Evolutionary conservation across 2,797 vertebrate species (phyloP), one percentile per base, ranked within the genome.

Genomic region (Ceyx erithaca): DNA sequence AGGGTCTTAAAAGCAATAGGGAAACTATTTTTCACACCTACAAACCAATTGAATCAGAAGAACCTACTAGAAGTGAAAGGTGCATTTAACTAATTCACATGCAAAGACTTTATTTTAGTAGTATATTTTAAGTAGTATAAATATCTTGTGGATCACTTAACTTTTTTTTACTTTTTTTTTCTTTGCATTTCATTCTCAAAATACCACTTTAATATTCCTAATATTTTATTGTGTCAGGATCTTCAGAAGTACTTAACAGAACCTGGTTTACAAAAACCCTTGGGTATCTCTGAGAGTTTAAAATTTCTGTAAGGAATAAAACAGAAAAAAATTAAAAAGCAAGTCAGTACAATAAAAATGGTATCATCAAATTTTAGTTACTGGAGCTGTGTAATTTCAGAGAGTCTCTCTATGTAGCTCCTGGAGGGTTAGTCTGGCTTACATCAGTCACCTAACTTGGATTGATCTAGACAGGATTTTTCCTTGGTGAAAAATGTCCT

Each of bases 1-100:
- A 80, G 7, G 35, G 5, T 82, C 87, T 96, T 92, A 94, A 94
- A 95, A 96, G 28, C 84, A 95, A 82, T 92, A 59, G 20, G 37
- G 46, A 93, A 90, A 85, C 68, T 87, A 31, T 94, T 93, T 90
- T 90, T 96, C 80, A 92, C 28, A 72, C 40, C 40, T 87, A 94
- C 35, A 31, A 77, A 93, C 59, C 66, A 88, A 55, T 31, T 79
- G 72, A 84, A 58, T 58, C 43, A 63, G 64, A 87, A 87, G 17
- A 15, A 49, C 8, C 14, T 58, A 77, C 35, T 87, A 52, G 82
- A 90, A 66, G 4, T 43, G 57, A 93, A 68, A 87, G 2, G 59
- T 61, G 17, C 25, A 63, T 89, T 93, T 87, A 89, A 55, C 4
- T 31, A 81, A 75, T 71, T 48, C 21, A 55, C 35, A 75, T 48